Base-by-base conservation (phyloP, 2,113 vertebrate species). In the Lophura nycthemera region DNA sequence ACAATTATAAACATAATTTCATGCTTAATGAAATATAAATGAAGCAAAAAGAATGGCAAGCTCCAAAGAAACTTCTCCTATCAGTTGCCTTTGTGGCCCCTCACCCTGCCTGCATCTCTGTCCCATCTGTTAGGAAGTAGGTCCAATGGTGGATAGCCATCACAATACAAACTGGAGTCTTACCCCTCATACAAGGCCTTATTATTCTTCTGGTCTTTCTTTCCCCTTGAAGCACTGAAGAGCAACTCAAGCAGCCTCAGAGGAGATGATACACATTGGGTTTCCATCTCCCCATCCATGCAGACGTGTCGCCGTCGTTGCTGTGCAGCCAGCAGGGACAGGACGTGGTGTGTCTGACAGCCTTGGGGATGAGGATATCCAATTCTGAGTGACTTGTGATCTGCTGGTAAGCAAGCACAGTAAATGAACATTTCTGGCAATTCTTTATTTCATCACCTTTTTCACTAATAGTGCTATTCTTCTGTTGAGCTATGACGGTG, bases 1-100 rank as follows among this genome's bases (percentile, higher is more conserved):
- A 83, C 69, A 88, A 94, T 96, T 94, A 92, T 93, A 95, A 97
- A 96, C 90, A 95, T 83, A 81, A 96, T 96, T 96, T 97, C 89
- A 84, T 73, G 84, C 92, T 92, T 95, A 96, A 95, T 96, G 86
- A 95, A 92, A 94, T 95, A 93, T 86, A 94, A 97, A 96, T 96
- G 77, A 89, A 93, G 79, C 80, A 80, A 76, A 54, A 54, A 93
- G 93, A 95, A 72, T 89, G 71, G 59, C 59, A 79, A 14, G 45
- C 61, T 92, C 52, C 48, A 94, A 94, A 92, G 89, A 85, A 22
- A 74, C 61, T 48, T 71, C 70, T 60, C 34, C 75, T n/a, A 74
- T 79, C 88, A 63, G 11, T 1, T 82, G 81, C 88, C 56, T 42
- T 89, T 43, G 36, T n/a, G 43, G 14, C 50, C 16, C 11, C 72